Evolutionary conservation across 2,113 vertebrate species (phyloP), one percentile per base, ranked within the genome.

Genomic region (Callipepla californica): DNA sequence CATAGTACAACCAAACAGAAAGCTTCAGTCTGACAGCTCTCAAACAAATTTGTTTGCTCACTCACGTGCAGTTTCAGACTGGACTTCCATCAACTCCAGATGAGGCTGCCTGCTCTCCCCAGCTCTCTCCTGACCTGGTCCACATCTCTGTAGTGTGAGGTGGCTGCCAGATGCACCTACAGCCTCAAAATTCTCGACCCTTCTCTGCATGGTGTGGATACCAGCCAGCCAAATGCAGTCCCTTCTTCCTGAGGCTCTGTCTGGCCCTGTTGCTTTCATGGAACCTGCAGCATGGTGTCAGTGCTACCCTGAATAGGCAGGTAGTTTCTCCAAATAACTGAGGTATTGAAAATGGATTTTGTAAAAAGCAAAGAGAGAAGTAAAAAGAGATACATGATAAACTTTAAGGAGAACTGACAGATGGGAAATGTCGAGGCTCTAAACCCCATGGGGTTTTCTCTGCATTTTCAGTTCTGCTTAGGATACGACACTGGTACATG

Each of bases 321-420:
- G 48, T 10, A 51, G 16, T 44, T 70, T 77, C 82, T 48, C 19
- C 65, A 53, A n/a, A 75, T 80, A 80, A 88, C 51, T 51, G 4
- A 87, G n/a, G 28, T 82, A 62, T 1, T 67, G 77, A 81, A 80
- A 92, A 72, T 8, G 18, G 20, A 87, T 86, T 74, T 38, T 8
- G 40, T 40, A 1, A 47, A 73, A 76, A 61, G 22, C 30, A 83
- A 74, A 86, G 51, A 91, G 15, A 65, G 61, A 75, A 68, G 58
- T 48, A 62, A 42, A 94, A 86, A 86, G 26, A 83, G 26, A n/a
- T 36, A 75, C 1, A 4, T 38, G 59, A 89, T 80, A 80, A 89
- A 82, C 44, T 73, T 85, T 55, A 89, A 87, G 77, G 68, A 90
- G 73, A 90, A 47, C 32, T 62, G 83, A 81, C 92, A 96, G 90